Base-by-base conservation (phyloP, 2,797 vertebrate species). In the Gastrophryne carolinensis region DNA sequence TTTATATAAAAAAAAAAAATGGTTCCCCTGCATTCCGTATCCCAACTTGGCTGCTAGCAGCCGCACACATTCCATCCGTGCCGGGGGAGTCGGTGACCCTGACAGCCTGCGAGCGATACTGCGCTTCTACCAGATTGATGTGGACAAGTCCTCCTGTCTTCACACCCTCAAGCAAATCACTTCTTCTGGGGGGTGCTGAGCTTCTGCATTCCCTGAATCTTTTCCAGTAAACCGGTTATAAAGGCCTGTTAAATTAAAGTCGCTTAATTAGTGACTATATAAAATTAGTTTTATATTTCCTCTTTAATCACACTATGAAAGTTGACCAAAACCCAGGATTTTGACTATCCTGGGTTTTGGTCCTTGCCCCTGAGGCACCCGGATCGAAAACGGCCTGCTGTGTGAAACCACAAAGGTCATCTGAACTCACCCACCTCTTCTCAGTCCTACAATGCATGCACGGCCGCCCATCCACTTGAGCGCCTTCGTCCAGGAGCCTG, bases 161-260 rank as follows among this genome's bases (percentile, higher is more conserved):
- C 37, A 7, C 17, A 5, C 6, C 32, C 23, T 12, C 19, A 19
- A 15, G 21, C 78, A 32, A 27, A 86, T 92, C 84, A 97, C 84
- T 97, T 97, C 89, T 96, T 96, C 84, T 96, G 94, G 69, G 94
- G 95, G 41, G 95, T 96, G 84, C 92, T 95, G 82, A 97, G 92
- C 85, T 97, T 97, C 88, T 97, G 95, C 95, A 97, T 96, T 82
- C 95, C 95, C 80, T 93, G 91, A 82, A 97, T 95, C 90, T 91
- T 94, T 85, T 95, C 92, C 72, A 97, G 90, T 83, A 96, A 89
- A 85, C 92, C 94, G 73, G 92, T 87, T 80, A 96, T 80, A 65
- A 96, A 97, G 81, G 90, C 93, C 94, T 96, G 68, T 24, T 4
- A 5, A 34, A 17, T 34, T 3, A 53, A 37, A 9, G 5, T 35